Conservation (phyloP, 2,888 invertebrate species). For the Poecilus cupreus region DNA sequence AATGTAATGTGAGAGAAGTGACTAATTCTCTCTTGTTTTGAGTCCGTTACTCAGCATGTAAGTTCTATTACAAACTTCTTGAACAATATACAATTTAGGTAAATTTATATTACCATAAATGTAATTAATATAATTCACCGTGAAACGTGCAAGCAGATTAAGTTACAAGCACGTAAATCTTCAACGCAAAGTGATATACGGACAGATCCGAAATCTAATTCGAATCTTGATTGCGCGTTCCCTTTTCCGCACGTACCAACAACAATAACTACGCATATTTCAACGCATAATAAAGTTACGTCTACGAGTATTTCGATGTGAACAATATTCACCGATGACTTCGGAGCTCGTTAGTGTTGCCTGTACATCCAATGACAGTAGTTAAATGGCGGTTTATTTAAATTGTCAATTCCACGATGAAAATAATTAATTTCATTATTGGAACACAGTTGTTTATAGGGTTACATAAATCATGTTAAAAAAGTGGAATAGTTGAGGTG, state of each 20-base stretch:
- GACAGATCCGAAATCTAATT: constrained; percentile 41
- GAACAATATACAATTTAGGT: constrained; percentile 30
- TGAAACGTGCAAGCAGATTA: constrained; percentile 39
- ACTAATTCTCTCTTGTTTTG: not conserved
- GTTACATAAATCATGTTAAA: too few species aligned
- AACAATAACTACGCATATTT: constrained; percentile 1
- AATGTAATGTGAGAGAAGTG: not conserved
- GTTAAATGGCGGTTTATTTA: too few species aligned
- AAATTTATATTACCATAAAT: constrained; percentile 45
- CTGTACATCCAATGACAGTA: too few species aligned
- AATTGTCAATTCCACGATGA: too few species aligned
- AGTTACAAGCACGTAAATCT: constrained; percentile 30
- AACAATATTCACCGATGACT: too few species aligned
- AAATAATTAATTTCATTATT: too few species aligned
- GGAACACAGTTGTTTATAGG: too few species aligned
- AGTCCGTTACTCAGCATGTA: not conserved
- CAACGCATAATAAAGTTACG: not conserved
- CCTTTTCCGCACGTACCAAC: constrained; percentile 3
- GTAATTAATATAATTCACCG: constrained; percentile 44
- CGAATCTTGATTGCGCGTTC: constrained; percentile 30
- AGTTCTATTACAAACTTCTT: constrained; percentile 20
- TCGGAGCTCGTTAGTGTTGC: too few species aligned
- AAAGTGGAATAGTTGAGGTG: too few species aligned
- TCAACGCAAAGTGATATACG: constrained; percentile 36
- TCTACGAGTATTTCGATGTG: too few species aligned